These are phyloP conservation scores for Archivesica marissinica DNA, from an alignment of 1,140 invertebrate genomes.

Conservation along the genomic window DNA sequence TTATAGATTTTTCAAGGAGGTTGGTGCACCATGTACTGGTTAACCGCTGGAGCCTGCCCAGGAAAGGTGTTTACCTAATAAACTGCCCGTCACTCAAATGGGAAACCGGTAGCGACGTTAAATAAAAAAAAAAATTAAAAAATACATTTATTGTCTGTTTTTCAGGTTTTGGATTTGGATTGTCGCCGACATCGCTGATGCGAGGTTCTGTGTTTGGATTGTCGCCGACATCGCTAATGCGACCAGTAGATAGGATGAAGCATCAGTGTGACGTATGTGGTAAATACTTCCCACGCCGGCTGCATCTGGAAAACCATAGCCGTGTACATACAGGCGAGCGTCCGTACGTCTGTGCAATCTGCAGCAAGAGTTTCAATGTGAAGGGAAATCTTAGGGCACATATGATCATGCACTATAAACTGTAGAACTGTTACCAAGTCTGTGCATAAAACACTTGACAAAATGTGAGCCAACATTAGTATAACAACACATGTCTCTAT, in stretches of 20 bases:
- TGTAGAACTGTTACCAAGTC: no score
- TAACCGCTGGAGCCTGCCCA: no score
- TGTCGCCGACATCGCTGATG: neutral
- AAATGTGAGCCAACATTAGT: no score
- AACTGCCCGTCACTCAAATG: no score
- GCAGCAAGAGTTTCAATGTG: constrained; percentile 43
- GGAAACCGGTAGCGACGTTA: no score
- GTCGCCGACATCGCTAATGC: neutral
- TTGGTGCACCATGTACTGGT: no score
- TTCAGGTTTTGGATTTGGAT: neutral
- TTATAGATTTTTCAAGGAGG: no score
- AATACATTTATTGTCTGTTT: neutral
- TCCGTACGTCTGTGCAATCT: constrained; percentile 79
- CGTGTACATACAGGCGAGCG: constrained; percentile 89
- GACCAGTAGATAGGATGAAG: neutral
- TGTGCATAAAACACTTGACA: no score
- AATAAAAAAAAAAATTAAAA: neutral
- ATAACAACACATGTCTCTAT: no score
- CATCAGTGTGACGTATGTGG: constrained; percentile 67
- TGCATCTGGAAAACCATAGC: constrained; percentile 72
- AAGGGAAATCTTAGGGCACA: constrained; percentile 24
- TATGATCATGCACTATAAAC: constrained; percentile 17
- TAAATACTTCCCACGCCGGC: constrained; percentile 71
- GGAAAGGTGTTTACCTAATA: no score
- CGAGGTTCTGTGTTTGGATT: neutral